Evolutionary conservation across 2,113 vertebrate genomes (phyloP).

Genomic region (Equus quagga): DNA sequence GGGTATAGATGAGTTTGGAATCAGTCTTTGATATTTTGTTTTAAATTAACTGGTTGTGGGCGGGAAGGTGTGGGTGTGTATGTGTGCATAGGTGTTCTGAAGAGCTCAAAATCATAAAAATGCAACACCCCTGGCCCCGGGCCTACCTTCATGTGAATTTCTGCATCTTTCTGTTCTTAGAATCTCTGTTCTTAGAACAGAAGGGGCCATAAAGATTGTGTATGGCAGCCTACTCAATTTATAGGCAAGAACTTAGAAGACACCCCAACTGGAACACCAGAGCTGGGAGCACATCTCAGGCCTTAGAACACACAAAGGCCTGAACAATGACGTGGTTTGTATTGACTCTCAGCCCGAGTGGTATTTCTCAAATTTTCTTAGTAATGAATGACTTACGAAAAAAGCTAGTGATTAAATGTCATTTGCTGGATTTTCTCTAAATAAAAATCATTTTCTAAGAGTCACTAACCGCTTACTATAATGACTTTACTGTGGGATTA

Average conservation of each 20-base stretch:
- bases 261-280: not conserved
- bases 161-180: not conserved
- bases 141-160: not conserved
- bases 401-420: slow-evolving; percentile 57
- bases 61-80: not conserved
- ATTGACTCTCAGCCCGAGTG: not conserved
- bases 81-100: not conserved
- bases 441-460: slow-evolving; percentile 59
- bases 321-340: not conserved
- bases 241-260: not conserved
- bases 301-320: not conserved
- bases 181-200: not conserved
- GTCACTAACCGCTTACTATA: slow-evolving; percentile 1
- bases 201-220: not conserved
- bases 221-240: not conserved
- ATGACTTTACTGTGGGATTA: slow-evolving; percentile 52
- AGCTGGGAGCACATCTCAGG: not conserved
- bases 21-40: not conserved
- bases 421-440: slow-evolving; percentile 12
- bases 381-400: slow-evolving; percentile 7
- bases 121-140: not conserved
- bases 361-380: slow-evolving; percentile 47
- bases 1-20: not conserved
- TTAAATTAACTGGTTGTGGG: not conserved
- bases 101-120: not conserved